phyloP scores from a whole-genome alignment of 2,113 vertebrate genomes.

The Colius striatus region DNA sequence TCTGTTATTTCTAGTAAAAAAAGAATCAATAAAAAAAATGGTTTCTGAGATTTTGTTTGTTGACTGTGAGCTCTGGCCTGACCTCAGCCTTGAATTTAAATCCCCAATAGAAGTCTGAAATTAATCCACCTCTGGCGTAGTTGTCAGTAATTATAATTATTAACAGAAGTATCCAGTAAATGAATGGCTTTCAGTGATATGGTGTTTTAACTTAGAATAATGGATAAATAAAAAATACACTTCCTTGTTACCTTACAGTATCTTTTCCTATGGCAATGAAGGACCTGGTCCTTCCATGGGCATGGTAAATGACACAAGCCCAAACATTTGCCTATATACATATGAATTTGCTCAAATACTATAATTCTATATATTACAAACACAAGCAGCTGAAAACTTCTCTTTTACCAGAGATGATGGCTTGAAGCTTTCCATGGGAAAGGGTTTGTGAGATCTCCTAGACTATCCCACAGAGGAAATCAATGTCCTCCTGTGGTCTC shows the following conservation, averaged over 20 bases:
- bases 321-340: background rate
- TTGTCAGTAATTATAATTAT: conserved; percentile 60
- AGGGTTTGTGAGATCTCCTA: background rate
- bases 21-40: conserved; percentile 36
- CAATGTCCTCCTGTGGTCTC: background rate
- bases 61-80: conserved; percentile 58
- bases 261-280: background rate
- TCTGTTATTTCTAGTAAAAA: conserved; percentile 47
- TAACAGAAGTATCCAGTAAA: conserved; percentile 44
- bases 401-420: background rate
- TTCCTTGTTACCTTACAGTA: background rate
- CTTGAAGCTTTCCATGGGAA: background rate
- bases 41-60: conserved; percentile 50
- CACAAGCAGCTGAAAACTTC: background rate
- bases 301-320: background rate
- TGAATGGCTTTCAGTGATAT: conserved; percentile 3
- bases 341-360: background rate
- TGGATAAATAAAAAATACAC: background rate
- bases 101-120: conserved; percentile 45
- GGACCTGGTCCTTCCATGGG: background rate
- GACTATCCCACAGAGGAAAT: background rate
- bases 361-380: background rate
- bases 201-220: background rate
- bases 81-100: conserved; percentile 64
- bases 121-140: conserved; percentile 32